phyloP scores from a whole-genome alignment of 1,140 invertebrate genomes.

The Diprion similis region DNA sequence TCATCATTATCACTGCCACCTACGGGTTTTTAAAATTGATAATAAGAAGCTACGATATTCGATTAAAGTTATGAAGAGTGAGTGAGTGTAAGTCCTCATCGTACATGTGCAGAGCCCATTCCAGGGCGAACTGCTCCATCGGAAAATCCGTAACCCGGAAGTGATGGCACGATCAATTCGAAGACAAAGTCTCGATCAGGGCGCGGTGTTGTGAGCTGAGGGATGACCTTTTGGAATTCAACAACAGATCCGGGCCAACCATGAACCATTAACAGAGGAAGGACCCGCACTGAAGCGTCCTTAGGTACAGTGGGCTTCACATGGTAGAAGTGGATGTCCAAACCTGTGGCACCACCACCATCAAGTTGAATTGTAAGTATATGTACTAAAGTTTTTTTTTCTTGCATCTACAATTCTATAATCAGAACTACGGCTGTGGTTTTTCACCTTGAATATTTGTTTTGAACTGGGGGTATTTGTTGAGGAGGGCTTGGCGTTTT shows the following conservation, averaged over 20 bases:
- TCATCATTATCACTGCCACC: constrained; percentile 75
- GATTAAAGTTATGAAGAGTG: too few species aligned
- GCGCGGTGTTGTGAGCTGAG: constrained; percentile 68
- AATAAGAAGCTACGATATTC: too few species aligned
- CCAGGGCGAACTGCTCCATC: constrained; percentile 48
- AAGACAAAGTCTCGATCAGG: constrained; percentile 73
- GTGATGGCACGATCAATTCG: constrained; percentile 78
- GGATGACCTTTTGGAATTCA: constrained; percentile 86
- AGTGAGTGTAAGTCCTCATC: too few species aligned
- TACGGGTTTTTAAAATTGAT: constrained; percentile 54
- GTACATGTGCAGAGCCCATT: too few species aligned
- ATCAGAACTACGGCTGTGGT: not conserved
- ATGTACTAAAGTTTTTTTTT: too few species aligned
- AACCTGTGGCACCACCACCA: constrained; percentile 65
- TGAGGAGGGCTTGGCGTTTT: constrained; percentile 70
- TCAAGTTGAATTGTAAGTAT: too few species aligned
- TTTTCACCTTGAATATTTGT: constrained; percentile 69
- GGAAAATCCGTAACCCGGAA: constrained; percentile 85
- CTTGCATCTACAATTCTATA: not conserved
- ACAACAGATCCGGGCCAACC: constrained; percentile 91
- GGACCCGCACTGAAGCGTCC: constrained; percentile 62
- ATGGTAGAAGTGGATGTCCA: constrained; percentile 74
- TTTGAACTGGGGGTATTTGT: constrained; percentile 75
- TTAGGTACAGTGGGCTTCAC: constrained; percentile 64
- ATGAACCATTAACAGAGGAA: constrained; percentile 80